Conservation (phyloP, 2,888 invertebrate species). For the Steromphala cineraria region DNA sequence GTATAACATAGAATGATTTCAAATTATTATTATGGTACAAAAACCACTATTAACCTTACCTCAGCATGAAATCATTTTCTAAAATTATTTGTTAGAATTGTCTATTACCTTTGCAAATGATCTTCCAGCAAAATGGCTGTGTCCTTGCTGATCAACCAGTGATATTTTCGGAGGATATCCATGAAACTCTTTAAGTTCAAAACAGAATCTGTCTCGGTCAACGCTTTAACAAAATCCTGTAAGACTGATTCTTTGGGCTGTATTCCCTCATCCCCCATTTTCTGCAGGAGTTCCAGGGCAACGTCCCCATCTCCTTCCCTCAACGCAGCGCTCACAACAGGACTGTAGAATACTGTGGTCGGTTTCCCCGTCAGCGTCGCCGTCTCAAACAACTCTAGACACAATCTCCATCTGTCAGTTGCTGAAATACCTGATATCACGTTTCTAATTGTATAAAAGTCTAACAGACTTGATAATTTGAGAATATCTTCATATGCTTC, state of each 20-base stretch:
- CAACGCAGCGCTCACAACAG: constrained; percentile 29
- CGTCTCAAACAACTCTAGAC: constrained; percentile 40
- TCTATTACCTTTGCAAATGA: constrained; percentile 9
- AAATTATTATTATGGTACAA: too few species aligned
- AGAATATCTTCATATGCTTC: constrained; percentile 20
- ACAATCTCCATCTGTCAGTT: constrained; percentile 39
- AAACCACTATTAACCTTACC: too few species aligned
- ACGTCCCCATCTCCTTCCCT: constrained; percentile 26
- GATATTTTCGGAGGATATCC: background rate
- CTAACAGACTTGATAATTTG: constrained; percentile 28
- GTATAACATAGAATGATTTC: too few species aligned
- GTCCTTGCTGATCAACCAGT: constrained; percentile 19
- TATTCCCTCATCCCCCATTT: constrained; percentile 1
- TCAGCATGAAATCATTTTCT: too few species aligned
- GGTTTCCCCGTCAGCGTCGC: constrained; percentile 13
- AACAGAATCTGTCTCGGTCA: background rate
- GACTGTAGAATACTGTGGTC: background rate
- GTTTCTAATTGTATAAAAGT: constrained; percentile 23
- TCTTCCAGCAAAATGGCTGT: constrained; percentile 2
- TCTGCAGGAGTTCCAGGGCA: constrained; percentile 23
- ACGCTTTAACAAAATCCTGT: constrained; percentile 7
- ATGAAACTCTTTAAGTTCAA: background rate
- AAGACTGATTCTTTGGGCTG: constrained; percentile 23
- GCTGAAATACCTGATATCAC: constrained; percentile 36
- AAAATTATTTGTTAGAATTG: background rate